phyloP scores from a whole-genome alignment of 2,797 vertebrate species.

The Girardinus metallicus region DNA sequence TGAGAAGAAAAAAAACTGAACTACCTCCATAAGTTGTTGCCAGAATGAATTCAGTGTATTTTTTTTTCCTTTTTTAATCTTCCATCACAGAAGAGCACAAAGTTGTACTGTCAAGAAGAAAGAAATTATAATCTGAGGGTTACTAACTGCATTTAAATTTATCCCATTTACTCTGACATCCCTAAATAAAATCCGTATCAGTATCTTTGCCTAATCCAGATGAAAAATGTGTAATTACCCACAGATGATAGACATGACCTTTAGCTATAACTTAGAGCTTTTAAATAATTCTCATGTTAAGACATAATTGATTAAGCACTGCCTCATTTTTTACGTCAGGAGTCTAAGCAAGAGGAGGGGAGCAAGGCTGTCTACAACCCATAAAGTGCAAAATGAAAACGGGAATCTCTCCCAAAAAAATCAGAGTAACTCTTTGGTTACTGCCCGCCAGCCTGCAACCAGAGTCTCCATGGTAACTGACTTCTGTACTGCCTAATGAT shows the following conservation, averaged over 20 bases:
- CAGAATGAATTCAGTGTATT: neutral
- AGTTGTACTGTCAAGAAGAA: neutral
- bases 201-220: too few relatives aligned
- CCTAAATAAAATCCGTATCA: neutral
- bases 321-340: neutral
- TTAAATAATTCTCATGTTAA: neutral
- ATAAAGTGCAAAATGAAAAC: neutral
- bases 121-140: neutral
- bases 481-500: neutral
- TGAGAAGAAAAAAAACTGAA: neutral
- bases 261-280: too few relatives aligned
- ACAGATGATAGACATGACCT: too few relatives aligned
- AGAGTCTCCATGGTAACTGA: neutral
- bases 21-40: neutral
- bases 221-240: too few relatives aligned
- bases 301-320: neutral
- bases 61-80: neutral
- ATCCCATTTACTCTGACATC: neutral
- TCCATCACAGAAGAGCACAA: neutral
- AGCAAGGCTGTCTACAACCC: neutral
- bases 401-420: neutral
- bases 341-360: neutral
- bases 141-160: neutral
- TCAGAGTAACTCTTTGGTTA: neutral
- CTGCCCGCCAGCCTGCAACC: neutral